phyloP scores from a whole-genome alignment of 2,888 invertebrate genomes.

The Leptopterna dolabrata region DNA sequence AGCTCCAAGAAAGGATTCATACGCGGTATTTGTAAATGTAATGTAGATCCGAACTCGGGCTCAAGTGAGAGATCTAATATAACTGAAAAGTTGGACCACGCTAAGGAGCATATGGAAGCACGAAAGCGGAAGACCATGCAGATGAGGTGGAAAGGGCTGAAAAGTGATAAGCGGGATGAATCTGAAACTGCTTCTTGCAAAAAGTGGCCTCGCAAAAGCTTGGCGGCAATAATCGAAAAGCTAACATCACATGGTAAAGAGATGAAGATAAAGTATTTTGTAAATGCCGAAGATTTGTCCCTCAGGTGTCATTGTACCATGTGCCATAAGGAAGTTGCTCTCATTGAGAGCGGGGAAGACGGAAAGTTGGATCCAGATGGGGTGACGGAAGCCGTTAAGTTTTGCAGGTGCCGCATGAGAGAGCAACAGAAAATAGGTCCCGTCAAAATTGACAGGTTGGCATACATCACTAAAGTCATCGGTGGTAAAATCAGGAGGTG shows the following conservation, averaged over 20 bases:
- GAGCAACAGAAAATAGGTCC: background rate
- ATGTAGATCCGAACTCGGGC: background rate
- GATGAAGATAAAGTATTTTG: background rate
- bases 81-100: background rate
- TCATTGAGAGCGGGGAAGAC: background rate
- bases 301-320: constrained; percentile 10
- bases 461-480: constrained; percentile 32
- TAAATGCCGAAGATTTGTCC: constrained; percentile 6
- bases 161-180: background rate
- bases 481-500: background rate
- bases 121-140: background rate
- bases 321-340: background rate
- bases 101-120: background rate
- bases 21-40: constrained; percentile 15
- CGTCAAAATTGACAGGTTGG: background rate
- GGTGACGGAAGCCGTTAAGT: background rate
- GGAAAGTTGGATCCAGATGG: background rate
- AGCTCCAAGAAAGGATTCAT: background rate
- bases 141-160: background rate
- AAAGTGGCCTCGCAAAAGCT: background rate
- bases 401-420: constrained; percentile 3
- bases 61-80: background rate
- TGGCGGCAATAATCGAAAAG: background rate
- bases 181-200: background rate
- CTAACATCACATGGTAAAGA: background rate